Evolutionary conservation across 1,140 invertebrate genomes (phyloP).

Genomic region (Periplaneta americana): DNA sequence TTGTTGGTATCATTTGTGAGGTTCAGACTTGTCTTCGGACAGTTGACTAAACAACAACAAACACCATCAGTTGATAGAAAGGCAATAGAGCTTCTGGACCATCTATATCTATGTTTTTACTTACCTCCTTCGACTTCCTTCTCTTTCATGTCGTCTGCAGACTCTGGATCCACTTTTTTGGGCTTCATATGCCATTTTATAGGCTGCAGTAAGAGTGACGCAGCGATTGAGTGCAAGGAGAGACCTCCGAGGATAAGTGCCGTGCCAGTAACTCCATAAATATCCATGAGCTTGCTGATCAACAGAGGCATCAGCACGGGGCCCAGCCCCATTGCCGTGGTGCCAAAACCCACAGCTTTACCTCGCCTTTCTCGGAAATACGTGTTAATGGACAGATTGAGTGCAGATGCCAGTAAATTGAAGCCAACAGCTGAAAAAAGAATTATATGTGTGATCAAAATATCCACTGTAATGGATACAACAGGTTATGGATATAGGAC

Average conservation of each 20-base stretch:
- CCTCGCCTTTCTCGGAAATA: conserved; percentile 62
- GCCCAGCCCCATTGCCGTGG: conserved; percentile 64
- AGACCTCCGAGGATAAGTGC: conserved; percentile 56
- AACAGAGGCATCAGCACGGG: conserved; percentile 68
- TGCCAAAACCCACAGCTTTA: conserved; percentile 59
- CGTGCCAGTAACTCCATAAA: conserved; percentile 50
- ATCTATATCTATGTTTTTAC: conserved; percentile 34
- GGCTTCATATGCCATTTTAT: conserved; percentile 40
- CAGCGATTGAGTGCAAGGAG: conserved; percentile 54
- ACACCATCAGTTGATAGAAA: no score
- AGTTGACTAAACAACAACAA: no score
- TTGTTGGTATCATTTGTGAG: no score
- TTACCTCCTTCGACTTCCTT: conserved; percentile 31
- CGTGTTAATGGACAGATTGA: conserved; percentile 63
- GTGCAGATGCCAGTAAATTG: conserved; percentile 56
- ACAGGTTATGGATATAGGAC: no score
- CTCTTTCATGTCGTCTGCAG: conserved; percentile 17
- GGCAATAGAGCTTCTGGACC: no score
- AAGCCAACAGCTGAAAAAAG: conserved; percentile 54
- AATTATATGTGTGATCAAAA: no score
- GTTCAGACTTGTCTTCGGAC: no score
- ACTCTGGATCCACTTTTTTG: conserved; percentile 25
- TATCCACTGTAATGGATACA: no score
- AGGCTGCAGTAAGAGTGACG: conserved; percentile 54
- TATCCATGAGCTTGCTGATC: conserved; percentile 49